Conservation (phyloP, 2,113 vertebrate species). For the Catharus minimus region DNA sequence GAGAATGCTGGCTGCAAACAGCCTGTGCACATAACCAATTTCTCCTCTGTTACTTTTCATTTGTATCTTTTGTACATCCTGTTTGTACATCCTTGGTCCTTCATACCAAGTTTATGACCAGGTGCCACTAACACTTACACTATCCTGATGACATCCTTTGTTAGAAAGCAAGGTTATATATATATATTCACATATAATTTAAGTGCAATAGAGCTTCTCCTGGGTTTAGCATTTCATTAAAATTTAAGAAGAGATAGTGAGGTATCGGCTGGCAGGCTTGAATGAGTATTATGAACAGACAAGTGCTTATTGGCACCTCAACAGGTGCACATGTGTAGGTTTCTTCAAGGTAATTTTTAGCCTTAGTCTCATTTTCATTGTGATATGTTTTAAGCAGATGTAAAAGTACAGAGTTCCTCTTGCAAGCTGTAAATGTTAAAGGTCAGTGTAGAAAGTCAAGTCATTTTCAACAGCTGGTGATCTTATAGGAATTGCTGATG, state of each 20-base stretch:
- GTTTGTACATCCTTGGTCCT: not conserved
- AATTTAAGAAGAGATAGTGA: not conserved
- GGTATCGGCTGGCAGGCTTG: not conserved
- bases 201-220: not conserved
- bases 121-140: fast-evolving
- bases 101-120: not conserved
- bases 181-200: not conserved
- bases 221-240: not conserved
- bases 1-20: not conserved
- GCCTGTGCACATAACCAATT: fast-evolving
- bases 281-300: not conserved
- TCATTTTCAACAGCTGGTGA: conserved; percentile 51
- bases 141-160: not conserved
- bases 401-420: not conserved
- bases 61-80: not conserved
- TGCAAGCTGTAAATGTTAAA: conserved; percentile 22
- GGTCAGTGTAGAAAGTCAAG: conserved; percentile 44
- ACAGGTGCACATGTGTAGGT: fast-evolving
- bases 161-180: not conserved
- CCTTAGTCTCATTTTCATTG: not conserved
- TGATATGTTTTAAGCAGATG: not conserved
- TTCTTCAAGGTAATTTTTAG: not conserved
- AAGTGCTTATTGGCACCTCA: not conserved
- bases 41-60: not conserved
- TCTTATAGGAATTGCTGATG: conserved; percentile 35